These are phyloP conservation scores for Carcina quercana DNA, from an alignment of 2,888 invertebrate species.

Conservation along the genomic window DNA sequence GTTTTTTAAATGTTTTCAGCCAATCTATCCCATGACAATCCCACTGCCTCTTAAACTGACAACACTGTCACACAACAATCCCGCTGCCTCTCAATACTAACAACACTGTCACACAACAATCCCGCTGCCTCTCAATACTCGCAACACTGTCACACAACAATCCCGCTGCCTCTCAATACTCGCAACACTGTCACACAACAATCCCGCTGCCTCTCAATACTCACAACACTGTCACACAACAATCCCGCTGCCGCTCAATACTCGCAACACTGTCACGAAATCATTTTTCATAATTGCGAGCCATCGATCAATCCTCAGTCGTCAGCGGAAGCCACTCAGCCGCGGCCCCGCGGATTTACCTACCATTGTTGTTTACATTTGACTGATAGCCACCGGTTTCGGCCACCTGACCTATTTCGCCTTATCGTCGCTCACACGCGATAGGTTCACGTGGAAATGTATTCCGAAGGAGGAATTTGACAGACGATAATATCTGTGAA, in stretches of 20 bases:
- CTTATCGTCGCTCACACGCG: conserved; percentile 50
- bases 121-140: no score
- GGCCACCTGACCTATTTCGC: conserved; percentile 41
- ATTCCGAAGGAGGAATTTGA: conserved; percentile 20
- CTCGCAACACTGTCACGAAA: conserved; percentile 30
- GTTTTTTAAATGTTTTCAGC: no score
- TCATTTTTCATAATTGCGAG: conserved; percentile 68
- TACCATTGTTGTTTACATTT: conserved; percentile 57
- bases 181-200: no score
- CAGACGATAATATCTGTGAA: conserved; percentile 16
- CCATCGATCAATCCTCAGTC: conserved; percentile 60
- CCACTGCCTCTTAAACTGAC: no score
- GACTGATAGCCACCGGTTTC: conserved; percentile 45
- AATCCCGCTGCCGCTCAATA: conserved; percentile 19
- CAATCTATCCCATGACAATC: no score
- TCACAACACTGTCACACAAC: no score
- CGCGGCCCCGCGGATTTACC: conserved; percentile 41
- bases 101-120: no score
- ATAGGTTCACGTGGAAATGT: conserved; percentile 25
- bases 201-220: no score
- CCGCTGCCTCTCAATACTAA: no score
- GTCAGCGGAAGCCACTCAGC: conserved; percentile 66
- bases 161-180: no score
- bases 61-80: no score
- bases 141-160: no score